phyloP scores from a whole-genome alignment of 2,888 invertebrate species.

The Linnaemya tessellans region DNA sequence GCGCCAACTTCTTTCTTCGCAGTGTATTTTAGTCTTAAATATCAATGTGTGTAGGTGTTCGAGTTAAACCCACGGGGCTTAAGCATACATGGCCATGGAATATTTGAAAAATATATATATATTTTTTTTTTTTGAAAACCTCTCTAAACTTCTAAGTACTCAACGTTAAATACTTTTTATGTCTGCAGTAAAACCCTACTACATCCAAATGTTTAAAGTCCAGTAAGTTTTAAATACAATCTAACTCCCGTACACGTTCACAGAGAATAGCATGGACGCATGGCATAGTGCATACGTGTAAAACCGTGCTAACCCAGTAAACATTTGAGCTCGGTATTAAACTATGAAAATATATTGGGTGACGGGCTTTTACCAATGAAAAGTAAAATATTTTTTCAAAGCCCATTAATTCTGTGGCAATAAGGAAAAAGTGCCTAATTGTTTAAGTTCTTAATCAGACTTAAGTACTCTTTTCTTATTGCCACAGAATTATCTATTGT shows the following conservation, averaged over 20 bases:
- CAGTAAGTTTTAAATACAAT: conserved; percentile 61
- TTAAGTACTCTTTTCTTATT: too few relatives aligned
- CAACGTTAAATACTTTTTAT: conserved; percentile 60
- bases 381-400: too few relatives aligned
- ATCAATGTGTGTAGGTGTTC: conserved; percentile 60
- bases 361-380: too few relatives aligned
- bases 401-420: too few relatives aligned
- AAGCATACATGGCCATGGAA: conserved; percentile 35
- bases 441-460: too few relatives aligned
- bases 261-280: not conserved
- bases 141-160: conserved; percentile 56
- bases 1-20: not conserved
- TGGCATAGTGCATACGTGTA: not conserved
- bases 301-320: too few relatives aligned
- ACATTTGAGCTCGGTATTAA: not conserved
- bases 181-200: not conserved
- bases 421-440: too few relatives aligned
- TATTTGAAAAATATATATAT: conserved; percentile 22
- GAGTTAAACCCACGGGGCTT: conserved; percentile 49
- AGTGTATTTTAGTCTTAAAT: conserved; percentile 49
- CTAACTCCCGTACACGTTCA: not conserved
- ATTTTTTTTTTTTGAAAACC: conserved; percentile 5
- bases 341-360: too few relatives aligned
- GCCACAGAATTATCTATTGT: too few relatives aligned
- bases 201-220: conserved; percentile 36